Percentiles rank a stretch among this genome's conserved stretches.
These are phyloP conservation scores for Meta bourneti DNA, from an alignment of 2,888 invertebrate genomes.

Conservation along the genomic window DNA sequence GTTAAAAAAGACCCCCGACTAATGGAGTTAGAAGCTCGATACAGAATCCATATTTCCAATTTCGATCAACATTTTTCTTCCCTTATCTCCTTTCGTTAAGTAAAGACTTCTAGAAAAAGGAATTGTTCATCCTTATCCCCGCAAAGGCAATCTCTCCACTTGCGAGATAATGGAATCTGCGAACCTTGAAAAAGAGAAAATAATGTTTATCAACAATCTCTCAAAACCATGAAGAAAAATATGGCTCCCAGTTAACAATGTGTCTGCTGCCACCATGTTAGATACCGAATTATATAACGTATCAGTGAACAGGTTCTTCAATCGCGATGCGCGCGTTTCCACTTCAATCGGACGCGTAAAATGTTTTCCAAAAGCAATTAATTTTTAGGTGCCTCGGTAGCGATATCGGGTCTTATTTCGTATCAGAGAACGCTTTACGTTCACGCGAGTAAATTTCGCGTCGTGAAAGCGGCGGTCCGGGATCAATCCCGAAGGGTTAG, in stretches of 20 bases:
- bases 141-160: too few species aligned
- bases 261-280: background rate
- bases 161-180: background rate
- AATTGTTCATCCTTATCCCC: background rate
- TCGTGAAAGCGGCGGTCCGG: too few species aligned
- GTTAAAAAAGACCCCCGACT: too few species aligned
- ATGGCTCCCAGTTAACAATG: background rate
- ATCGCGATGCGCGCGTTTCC: background rate
- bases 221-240: background rate
- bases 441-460: too few species aligned
- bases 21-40: too few species aligned
- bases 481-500: too few species aligned
- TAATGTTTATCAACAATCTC: slow-evolving; percentile 1
- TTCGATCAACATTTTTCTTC: too few species aligned
- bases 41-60: too few species aligned
- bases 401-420: too few species aligned
- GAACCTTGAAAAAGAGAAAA: background rate
- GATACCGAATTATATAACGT: background rate
- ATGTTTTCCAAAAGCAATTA: background rate
- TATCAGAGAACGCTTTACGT: too few species aligned
- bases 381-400: too few species aligned
- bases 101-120: background rate
- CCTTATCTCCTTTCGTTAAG: too few species aligned
- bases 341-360: background rate
- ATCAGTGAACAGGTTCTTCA: background rate